These are phyloP conservation scores for Xerus rutilus DNA, from an alignment of 2,797 vertebrate genomes.

Conservation along the genomic window DNA sequence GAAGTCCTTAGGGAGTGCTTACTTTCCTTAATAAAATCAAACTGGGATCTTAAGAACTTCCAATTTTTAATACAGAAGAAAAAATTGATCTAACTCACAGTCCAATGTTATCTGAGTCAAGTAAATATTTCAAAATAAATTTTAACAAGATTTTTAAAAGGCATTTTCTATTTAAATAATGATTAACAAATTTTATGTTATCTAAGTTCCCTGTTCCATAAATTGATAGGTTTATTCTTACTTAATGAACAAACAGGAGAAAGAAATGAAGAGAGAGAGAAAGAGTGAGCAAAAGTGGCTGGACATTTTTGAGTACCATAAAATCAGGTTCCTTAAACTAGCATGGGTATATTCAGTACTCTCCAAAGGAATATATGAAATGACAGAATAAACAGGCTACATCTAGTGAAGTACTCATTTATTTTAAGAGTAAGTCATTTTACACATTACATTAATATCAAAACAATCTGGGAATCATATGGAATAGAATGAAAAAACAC, in stretches of 20 bases:
- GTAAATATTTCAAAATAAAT: conserved; percentile 25
- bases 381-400: neutral
- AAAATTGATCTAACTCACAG: neutral
- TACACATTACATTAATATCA: neutral
- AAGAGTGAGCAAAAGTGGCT: neutral
- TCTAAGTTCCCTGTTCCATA: neutral
- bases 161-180: conserved; percentile 8
- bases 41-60: neutral
- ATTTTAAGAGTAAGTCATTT: neutral
- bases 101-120: neutral
- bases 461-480: conserved; percentile 11
- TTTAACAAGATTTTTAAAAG: neutral
- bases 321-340: neutral
- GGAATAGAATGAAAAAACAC: neutral
- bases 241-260: neutral
- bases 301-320: neutral
- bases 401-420: neutral
- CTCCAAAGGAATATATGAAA: neutral
- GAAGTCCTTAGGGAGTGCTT: neutral
- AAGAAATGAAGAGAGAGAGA: neutral
- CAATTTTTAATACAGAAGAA: neutral
- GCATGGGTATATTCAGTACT: neutral
- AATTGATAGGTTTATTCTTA: neutral
- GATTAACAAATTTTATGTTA: neutral
- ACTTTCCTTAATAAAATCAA: neutral